Evolutionary conservation across 2,113 vertebrate species (phyloP).

Genomic region (Anoplopoma fimbria): DNA sequence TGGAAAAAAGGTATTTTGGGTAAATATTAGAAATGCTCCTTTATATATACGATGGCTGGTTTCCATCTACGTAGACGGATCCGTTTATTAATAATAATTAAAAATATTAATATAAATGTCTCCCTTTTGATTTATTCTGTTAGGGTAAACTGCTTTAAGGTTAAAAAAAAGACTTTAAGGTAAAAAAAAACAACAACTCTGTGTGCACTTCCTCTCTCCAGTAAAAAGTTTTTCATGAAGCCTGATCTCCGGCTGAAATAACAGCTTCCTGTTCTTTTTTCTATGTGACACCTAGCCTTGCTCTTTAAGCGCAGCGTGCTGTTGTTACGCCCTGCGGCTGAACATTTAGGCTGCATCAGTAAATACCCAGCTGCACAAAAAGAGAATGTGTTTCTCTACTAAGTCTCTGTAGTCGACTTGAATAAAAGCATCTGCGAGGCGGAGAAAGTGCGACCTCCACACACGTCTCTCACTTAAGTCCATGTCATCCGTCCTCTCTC

Average conservation of each 20-base stretch:
- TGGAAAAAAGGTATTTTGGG: background rate
- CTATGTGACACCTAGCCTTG: slow-evolving; percentile 16
- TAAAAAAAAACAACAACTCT: background rate
- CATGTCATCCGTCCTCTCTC: slow-evolving; percentile 24
- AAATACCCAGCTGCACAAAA: slow-evolving; percentile 68
- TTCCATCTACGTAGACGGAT: background rate
- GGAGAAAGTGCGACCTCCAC: slow-evolving; percentile 44
- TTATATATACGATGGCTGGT: background rate
- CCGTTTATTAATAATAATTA: background rate
- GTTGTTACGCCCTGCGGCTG: slow-evolving; percentile 49
- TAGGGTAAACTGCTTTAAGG: background rate
- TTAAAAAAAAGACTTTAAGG: background rate
- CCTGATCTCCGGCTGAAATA: slow-evolving; percentile 1
- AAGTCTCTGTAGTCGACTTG: slow-evolving; percentile 60
- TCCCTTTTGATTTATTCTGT: background rate
- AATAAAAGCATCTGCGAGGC: slow-evolving; percentile 71
- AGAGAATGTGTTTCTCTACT: slow-evolving; percentile 53
- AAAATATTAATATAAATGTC: background rate
- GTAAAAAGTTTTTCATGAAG: background rate
- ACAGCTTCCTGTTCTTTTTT: slow-evolving; percentile 17
- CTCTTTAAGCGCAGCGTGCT: slow-evolving; percentile 31
- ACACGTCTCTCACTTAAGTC: slow-evolving; percentile 55
- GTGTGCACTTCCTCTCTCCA: background rate
- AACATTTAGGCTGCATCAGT: slow-evolving; percentile 75
- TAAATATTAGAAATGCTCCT: too few relatives aligned